phyloP scores from a whole-genome alignment of 92 coral and sea anemone genomes.

The Heliopora coerulea region DNA sequence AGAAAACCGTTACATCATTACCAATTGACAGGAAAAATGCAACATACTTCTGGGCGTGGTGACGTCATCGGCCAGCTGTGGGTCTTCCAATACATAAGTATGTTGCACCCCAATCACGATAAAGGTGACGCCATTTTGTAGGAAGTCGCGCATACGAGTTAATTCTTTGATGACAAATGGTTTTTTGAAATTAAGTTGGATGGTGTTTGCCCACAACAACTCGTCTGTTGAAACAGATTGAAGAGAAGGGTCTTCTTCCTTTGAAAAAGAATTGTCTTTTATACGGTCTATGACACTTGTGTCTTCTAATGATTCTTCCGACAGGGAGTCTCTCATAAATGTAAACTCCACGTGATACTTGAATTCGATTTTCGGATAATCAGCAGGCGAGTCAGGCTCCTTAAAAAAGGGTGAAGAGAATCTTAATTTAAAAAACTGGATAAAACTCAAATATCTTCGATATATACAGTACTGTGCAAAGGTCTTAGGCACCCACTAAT shows the following conservation, averaged over 20 bases:
- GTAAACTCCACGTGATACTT: constrained; percentile 86
- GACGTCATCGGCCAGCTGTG: constrained; percentile 61
- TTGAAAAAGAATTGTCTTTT: not conserved
- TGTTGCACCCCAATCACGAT: constrained; percentile 78
- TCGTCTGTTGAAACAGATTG: constrained; percentile 62
- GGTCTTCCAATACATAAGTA: constrained; percentile 86
- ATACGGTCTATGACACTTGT: not conserved
- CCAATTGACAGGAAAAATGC: no score
- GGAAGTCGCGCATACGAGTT: constrained; percentile 63
- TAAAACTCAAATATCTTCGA: no score
- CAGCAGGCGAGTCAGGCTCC: constrained; percentile 78
- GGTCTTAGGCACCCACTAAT: no score
- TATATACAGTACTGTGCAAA: no score
- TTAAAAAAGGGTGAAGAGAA: constrained; percentile 36
- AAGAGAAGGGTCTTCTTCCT: not conserved
- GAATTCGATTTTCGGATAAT: constrained; percentile 84
- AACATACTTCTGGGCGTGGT: constrained; percentile 50
- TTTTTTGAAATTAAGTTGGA: constrained; percentile 67
- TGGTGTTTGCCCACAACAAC: constrained; percentile 73
- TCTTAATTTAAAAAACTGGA: no score
- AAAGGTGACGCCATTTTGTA: constrained; percentile 70
- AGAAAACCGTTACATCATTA: no score
- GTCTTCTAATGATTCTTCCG: not conserved
- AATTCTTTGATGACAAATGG: constrained; percentile 64
- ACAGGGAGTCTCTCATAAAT: constrained; percentile 49